These are phyloP conservation scores for Irena cyanogastra DNA, from an alignment of 2,113 vertebrate species.

Conservation along the genomic window DNA sequence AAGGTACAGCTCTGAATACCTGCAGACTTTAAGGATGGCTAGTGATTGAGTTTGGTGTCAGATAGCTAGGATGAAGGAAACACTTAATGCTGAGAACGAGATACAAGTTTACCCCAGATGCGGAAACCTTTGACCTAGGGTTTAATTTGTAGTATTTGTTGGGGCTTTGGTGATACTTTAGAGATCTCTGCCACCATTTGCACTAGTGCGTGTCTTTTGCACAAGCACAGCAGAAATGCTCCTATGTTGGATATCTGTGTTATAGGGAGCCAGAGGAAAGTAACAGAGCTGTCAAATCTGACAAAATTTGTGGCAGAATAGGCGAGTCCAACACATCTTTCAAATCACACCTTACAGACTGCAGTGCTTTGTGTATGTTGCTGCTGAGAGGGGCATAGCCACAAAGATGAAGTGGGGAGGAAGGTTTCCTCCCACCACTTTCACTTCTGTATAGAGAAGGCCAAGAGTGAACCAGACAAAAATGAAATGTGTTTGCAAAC, in stretches of 20 bases:
- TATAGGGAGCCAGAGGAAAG: background rate
- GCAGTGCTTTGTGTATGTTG: background rate
- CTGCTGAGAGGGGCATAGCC: background rate
- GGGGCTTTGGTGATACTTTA: background rate
- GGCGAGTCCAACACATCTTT: background rate
- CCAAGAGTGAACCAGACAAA: background rate
- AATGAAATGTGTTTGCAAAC: background rate
- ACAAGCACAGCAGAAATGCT: rapidly evolving
- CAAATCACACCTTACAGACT: background rate
- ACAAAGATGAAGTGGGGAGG: background rate
- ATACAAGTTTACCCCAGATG: background rate
- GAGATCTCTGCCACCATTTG: background rate
- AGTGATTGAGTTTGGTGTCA: background rate
- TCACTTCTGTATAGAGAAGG: background rate
- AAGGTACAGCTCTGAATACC: background rate
- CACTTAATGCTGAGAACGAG: background rate
- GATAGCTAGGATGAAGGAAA: background rate
- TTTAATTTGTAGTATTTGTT: background rate
- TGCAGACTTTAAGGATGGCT: background rate
- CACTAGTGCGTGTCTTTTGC: background rate
- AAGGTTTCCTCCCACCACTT: background rate
- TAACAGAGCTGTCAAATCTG: background rate
- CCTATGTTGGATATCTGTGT: background rate
- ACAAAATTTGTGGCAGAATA: background rate
- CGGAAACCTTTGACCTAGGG: background rate